These are phyloP conservation scores for Chaitophorus viminalis DNA, from an alignment of 2,888 invertebrate genomes.

Conservation along the genomic window DNA sequence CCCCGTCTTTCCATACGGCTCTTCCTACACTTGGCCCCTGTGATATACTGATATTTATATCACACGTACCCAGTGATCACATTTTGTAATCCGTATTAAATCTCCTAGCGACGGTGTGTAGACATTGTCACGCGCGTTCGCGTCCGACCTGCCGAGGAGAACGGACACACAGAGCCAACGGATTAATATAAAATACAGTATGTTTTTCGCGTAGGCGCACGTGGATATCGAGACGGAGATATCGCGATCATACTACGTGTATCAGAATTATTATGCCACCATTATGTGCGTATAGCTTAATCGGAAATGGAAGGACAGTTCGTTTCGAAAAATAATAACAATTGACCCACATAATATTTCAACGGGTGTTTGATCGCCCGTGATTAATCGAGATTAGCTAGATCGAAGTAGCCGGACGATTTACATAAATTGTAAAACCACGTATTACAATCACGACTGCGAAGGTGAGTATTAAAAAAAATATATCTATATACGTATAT, in stretches of 20 bases:
- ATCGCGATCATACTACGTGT: neutral
- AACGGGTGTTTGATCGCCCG: neutral
- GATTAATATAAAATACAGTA: no score
- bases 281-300: neutral
- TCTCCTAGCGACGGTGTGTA: no score
- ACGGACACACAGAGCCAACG: no score
- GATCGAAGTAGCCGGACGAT: neutral
- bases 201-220: neutral
- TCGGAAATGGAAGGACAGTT: neutral
- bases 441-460: neutral
- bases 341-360: neutral
- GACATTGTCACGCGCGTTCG: no score
- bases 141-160: no score
- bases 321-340: neutral
- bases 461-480: neutral
- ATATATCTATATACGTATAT: neutral
- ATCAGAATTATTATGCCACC: no score
- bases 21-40: no score
- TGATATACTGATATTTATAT: no score
- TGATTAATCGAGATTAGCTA: neutral
- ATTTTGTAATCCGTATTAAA: no score
- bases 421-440: neutral
- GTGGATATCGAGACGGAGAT: neutral
- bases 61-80: no score
- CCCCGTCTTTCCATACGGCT: no score